These are phyloP conservation scores for Achatina immaculata DNA, from an alignment of 1,140 invertebrate species.

Conservation along the genomic window DNA sequence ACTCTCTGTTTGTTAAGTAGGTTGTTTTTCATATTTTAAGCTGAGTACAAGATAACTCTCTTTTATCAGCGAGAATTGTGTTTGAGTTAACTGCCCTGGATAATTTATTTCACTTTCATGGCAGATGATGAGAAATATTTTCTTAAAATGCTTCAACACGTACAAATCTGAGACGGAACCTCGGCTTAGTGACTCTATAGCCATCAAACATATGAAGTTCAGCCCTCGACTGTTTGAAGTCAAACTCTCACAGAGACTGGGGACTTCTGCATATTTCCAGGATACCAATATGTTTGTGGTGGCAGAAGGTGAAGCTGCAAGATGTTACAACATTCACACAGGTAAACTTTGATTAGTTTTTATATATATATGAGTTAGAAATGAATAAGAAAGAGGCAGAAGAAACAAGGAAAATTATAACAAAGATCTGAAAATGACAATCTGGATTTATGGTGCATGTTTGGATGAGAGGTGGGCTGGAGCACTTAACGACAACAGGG, in stretches of 20 bases:
- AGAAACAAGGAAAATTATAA: too few relatives aligned
- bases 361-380: too few relatives aligned
- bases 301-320: slow-evolving; percentile 63
- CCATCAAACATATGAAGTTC: slow-evolving; percentile 63
- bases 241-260: slow-evolving; percentile 60
- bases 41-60: too few relatives aligned
- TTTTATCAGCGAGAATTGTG: too few relatives aligned
- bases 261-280: slow-evolving; percentile 63
- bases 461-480: too few relatives aligned
- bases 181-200: slow-evolving; percentile 53
- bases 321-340: slow-evolving; percentile 65
- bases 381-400: too few relatives aligned
- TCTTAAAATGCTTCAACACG: slow-evolving; percentile 67
- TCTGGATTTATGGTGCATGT: too few relatives aligned
- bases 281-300: slow-evolving; percentile 66
- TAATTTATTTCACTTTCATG: neutral
- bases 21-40: too few relatives aligned
- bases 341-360: slow-evolving; percentile 62
- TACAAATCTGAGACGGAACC: slow-evolving; percentile 60
- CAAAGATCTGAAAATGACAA: too few relatives aligned
- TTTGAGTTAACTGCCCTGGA: too few relatives aligned
- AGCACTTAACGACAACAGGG: too few relatives aligned
- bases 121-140: slow-evolving; percentile 70
- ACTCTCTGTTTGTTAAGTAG: too few relatives aligned
- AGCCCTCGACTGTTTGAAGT: slow-evolving; percentile 67